These are phyloP conservation scores for Montipora capricornis DNA, from an alignment of 64 coral and sea anemone genomes.

Conservation along the genomic window DNA sequence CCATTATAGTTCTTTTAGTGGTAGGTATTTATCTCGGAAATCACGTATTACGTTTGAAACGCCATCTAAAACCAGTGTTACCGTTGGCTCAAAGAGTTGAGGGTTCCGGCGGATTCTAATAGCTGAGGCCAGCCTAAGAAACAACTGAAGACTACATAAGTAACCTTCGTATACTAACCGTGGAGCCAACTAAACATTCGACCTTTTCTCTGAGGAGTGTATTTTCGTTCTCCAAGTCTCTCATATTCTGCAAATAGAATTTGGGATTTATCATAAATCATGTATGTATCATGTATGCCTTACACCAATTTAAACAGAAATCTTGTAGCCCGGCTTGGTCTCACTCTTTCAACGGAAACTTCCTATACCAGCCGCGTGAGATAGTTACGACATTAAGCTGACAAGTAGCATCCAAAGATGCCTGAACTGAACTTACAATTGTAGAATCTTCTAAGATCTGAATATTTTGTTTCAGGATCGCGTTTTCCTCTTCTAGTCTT, in stretches of 20 bases:
- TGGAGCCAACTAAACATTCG: not conserved
- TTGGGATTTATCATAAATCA: too few species aligned
- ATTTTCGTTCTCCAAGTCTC: slow-evolving; percentile 19
- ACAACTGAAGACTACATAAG: not conserved
- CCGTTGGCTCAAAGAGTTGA: too few species aligned
- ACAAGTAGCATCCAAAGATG: not conserved
- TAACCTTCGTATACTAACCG: not conserved
- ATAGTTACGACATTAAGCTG: too few species aligned
- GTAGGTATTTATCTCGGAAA: too few species aligned
- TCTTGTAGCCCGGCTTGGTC: too few species aligned
- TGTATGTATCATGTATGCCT: too few species aligned
- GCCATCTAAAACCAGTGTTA: not conserved
- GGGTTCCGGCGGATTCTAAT: too few species aligned
- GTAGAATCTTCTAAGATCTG: slow-evolving; percentile 25
- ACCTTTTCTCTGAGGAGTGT: slow-evolving; percentile 4
- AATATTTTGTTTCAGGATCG: slow-evolving; percentile 28
- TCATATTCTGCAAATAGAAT: slow-evolving; percentile 19
- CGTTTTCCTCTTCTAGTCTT: slow-evolving; percentile 46
- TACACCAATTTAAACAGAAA: too few species aligned
- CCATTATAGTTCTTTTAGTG: too few species aligned
- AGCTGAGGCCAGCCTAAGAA: not conserved
- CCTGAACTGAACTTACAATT: not conserved
- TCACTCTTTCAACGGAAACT: too few species aligned
- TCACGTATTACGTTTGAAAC: not conserved
- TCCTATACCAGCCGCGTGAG: too few species aligned